phyloP scores from a whole-genome alignment of 1,140 invertebrate genomes.

The Antheraea mylitta region DNA sequence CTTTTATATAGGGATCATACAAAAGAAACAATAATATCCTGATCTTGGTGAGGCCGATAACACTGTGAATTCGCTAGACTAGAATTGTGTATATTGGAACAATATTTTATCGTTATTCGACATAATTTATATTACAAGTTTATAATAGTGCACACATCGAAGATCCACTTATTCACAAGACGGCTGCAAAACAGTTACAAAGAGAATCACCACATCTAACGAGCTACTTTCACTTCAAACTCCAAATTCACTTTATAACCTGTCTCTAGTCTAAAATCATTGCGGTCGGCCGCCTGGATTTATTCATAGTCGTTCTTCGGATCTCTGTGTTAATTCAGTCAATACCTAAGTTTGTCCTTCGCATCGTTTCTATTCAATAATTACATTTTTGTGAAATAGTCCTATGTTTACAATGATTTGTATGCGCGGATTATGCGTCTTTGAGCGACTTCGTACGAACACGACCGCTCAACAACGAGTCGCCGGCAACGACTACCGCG shows the following conservation, averaged over 20 bases:
- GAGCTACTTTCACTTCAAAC: slow-evolving; percentile 65
- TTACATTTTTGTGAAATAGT: slow-evolving; percentile 47
- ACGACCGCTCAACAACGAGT: slow-evolving; percentile 21
- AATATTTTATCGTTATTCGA: background rate
- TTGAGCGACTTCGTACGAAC: slow-evolving; percentile 22
- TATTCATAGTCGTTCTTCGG: background rate
- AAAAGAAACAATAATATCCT: background rate
- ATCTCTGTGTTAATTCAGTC: background rate
- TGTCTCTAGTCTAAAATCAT: slow-evolving; percentile 54
- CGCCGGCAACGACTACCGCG: slow-evolving; percentile 32
- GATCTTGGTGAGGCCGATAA: slow-evolving; percentile 9
- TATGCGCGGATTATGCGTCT: slow-evolving; percentile 11
- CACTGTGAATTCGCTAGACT: background rate
- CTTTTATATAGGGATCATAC: slow-evolving; percentile 4
- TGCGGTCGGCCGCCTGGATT: slow-evolving; percentile 54
- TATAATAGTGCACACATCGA: background rate
- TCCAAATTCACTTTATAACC: slow-evolving; percentile 54
- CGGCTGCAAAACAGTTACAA: slow-evolving; percentile 32
- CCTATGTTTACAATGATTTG: slow-evolving; percentile 57
- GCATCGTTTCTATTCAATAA: slow-evolving; percentile 43
- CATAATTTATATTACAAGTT: slow-evolving; percentile 4
- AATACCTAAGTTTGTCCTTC: slow-evolving; percentile 4
- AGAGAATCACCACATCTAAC: slow-evolving; percentile 42
- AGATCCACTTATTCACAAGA: slow-evolving; percentile 11
- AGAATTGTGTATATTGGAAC: background rate